Conservation (phyloP, 2,113 vertebrate species). For the Syrrhaptes paradoxus region DNA sequence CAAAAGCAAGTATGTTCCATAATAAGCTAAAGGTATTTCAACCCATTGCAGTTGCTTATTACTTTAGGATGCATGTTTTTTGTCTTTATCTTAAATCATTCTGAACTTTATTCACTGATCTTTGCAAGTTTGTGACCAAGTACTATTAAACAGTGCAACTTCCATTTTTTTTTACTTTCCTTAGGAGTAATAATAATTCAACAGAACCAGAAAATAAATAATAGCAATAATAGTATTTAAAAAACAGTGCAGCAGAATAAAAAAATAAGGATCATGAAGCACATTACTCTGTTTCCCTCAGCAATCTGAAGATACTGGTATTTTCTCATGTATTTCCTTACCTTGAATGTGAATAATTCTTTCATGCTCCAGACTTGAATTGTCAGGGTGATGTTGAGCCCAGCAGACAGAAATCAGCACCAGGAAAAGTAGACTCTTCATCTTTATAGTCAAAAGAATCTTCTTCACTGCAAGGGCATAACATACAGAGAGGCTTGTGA, state of each 20-base stretch:
- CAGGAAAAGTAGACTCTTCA: conserved; percentile 87
- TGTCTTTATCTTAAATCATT: not conserved
- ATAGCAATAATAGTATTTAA: not conserved
- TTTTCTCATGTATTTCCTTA: conserved; percentile 76
- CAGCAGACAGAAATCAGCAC: conserved; percentile 86
- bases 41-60: not conserved
- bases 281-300: not conserved
- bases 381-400: conserved; percentile 81
- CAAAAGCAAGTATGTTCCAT: conserved; percentile 1
- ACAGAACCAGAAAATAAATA: conserved; percentile 5
- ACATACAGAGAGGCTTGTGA: conserved; percentile 65
- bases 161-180: not conserved
- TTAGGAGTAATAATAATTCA: not conserved
- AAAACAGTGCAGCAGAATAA: conserved; percentile 27
- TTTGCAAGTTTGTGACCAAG: not conserved
- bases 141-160: conserved; percentile 1
- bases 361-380: conserved; percentile 79
- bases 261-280: not conserved
- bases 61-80: not conserved
- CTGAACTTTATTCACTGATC: not conserved
- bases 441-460: conserved; percentile 76
- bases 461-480: conserved; percentile 81
- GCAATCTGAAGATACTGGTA: not conserved
- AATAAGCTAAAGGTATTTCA: not conserved
- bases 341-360: conserved; percentile 90